phyloP scores from a whole-genome alignment of 2,113 vertebrate genomes.

The Gambusia holbrooki region DNA sequence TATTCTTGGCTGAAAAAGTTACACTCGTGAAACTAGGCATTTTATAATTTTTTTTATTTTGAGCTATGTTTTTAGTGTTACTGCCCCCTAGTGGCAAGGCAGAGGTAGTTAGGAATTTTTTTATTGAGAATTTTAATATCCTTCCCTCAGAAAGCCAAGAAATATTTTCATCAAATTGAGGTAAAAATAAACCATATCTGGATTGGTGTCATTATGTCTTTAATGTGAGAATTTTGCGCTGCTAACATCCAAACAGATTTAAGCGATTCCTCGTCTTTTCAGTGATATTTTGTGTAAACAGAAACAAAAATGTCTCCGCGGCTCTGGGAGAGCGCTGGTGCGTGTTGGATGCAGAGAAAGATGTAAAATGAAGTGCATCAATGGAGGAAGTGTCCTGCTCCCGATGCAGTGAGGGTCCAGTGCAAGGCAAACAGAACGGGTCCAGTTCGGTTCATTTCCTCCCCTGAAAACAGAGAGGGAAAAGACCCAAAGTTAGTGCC shows the following conservation, averaged over 20 bases:
- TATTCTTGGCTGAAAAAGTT: too few species aligned
- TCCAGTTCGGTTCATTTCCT: slow-evolving; percentile 65
- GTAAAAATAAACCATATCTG: too few species aligned
- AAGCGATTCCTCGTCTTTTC: slow-evolving; percentile 14
- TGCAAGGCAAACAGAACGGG: slow-evolving; percentile 56
- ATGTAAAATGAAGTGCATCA: slow-evolving; percentile 49
- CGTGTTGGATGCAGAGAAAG: slow-evolving; percentile 3
- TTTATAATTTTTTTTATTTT: too few species aligned
- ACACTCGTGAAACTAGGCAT: too few species aligned
- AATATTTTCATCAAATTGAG: too few species aligned
- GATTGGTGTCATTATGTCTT: neutral
- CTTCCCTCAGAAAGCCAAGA: too few species aligned
- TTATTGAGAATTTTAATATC: too few species aligned
- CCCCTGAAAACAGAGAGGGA: slow-evolving; percentile 34
- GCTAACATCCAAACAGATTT: slow-evolving; percentile 19
- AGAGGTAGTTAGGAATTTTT: too few species aligned
- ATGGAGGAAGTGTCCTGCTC: slow-evolving; percentile 61
- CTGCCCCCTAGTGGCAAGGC: too few species aligned
- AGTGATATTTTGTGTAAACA: slow-evolving; percentile 23
- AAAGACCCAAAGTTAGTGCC: slow-evolving; percentile 53
- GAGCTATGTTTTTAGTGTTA: too few species aligned
- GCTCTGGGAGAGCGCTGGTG: slow-evolving; percentile 1
- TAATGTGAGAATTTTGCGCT: slow-evolving; percentile 3
- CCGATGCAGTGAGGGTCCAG: slow-evolving; percentile 65
- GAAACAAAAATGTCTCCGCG: neutral